phyloP scores from a whole-genome alignment of 2,888 invertebrate species.

The Acleris holmiana region DNA sequence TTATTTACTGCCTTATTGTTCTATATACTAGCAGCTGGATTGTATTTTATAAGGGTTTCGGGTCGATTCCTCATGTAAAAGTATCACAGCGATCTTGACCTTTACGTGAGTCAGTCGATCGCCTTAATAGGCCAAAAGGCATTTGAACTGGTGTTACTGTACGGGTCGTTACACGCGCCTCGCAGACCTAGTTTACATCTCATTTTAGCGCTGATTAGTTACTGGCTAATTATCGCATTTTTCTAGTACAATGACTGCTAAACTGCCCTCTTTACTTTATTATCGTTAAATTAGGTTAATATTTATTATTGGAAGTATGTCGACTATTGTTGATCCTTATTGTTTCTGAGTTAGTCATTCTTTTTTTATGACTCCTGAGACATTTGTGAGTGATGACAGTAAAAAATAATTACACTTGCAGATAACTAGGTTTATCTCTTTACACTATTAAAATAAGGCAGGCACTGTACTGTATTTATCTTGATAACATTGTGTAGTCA shows the following conservation, averaged over 20 bases:
- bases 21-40: conserved; percentile 18
- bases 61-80: conserved; percentile 48
- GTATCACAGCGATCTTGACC: conserved; percentile 64
- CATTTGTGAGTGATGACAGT: neutral
- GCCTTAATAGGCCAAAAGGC: conserved; percentile 68
- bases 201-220: conserved; percentile 55
- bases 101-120: conserved; percentile 61
- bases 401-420: no score
- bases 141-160: conserved; percentile 57
- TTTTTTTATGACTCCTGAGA: conserved; percentile 8
- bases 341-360: conserved; percentile 5
- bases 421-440: no score
- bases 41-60: conserved; percentile 1
- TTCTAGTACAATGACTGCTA: conserved; percentile 40
- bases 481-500: conserved; percentile 26
- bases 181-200: conserved; percentile 45
- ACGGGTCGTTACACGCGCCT: conserved; percentile 47
- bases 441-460: neutral
- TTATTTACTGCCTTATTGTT: conserved; percentile 35
- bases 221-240: conserved; percentile 53
- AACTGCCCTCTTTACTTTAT: conserved; percentile 8
- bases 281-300: conserved; percentile 4
- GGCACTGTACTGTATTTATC: conserved; percentile 6
- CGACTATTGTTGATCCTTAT: conserved; percentile 11
- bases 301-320: conserved; percentile 7